A percentile compares a stretch with the other conserved stretches of the same genome.
Evolutionary conservation across 2,797 vertebrate genomes (phyloP).

Genomic region (Carduelis carduelis): DNA sequence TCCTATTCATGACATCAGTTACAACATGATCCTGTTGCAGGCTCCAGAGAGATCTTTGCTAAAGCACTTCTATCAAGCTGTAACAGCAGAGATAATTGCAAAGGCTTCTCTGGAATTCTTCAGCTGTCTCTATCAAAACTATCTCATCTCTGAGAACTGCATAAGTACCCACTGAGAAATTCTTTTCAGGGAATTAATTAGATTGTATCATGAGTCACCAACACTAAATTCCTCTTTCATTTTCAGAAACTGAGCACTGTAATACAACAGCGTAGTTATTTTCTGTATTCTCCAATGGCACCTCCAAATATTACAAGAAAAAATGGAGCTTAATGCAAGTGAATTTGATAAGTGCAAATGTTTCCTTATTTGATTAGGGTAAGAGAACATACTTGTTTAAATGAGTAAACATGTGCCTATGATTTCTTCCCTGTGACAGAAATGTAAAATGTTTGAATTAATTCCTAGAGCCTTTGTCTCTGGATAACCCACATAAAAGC

Average conservation of each 20-base stretch:
- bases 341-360: not conserved
- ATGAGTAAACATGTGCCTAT: not conserved
- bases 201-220: slow-evolving; percentile 24
- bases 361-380: not conserved
- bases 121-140: not conserved
- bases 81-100: not conserved
- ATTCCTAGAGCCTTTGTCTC: not conserved
- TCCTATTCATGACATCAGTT: not conserved
- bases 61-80: not conserved
- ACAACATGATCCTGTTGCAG: not conserved
- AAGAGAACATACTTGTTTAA: not conserved
- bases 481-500: not conserved
- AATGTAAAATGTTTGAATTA: not conserved
- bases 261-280: not conserved
- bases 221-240: not conserved
- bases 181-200: slow-evolving; percentile 51
- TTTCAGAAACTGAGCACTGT: slow-evolving; percentile 10
- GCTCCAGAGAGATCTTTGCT: not conserved
- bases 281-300: not conserved
- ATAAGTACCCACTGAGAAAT: not conserved
- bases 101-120: slow-evolving; percentile 1
- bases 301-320: not conserved
- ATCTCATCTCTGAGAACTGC: not conserved
- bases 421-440: not conserved
- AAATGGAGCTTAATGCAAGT: not conserved